Evolutionary conservation across 2,797 vertebrate genomes (phyloP).

Genomic region (Pseudomugil tenellus): DNA sequence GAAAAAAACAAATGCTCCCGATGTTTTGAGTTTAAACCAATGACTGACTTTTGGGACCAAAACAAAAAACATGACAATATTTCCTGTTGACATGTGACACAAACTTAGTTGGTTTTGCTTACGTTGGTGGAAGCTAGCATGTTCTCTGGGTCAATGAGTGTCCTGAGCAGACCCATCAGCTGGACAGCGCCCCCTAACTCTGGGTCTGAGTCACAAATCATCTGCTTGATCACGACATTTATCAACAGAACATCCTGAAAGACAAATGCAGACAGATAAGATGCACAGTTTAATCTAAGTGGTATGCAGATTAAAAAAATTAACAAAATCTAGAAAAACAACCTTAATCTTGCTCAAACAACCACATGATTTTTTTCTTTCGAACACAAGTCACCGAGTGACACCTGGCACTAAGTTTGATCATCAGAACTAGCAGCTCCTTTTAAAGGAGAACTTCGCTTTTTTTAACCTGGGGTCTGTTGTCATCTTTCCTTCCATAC

Average conservation of each 20-base stretch:
- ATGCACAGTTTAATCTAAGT: background rate
- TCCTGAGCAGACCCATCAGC: constrained; percentile 96
- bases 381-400: background rate
- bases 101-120: constrained; percentile 64
- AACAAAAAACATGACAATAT: too few relatives aligned
- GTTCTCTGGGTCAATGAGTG: constrained; percentile 98
- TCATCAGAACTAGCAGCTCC: too few relatives aligned
- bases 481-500: too few relatives aligned
- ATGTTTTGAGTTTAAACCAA: background rate
- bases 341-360: background rate
- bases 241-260: constrained; percentile 96
- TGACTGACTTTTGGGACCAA: background rate
- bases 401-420: background rate
- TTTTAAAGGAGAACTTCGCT: too few relatives aligned
- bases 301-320: background rate
- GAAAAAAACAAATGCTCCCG: background rate
- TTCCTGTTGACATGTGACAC: background rate
- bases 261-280: background rate
- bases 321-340: background rate
- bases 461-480: too few relatives aligned
- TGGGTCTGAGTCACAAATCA: constrained; percentile 98
- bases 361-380: background rate
- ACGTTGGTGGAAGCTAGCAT: constrained; percentile 98
- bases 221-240: constrained; percentile 99
- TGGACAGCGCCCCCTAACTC: constrained; percentile 98